phyloP scores from a whole-genome alignment of 2,113 vertebrate species.

The Leucopsar rothschildi region DNA sequence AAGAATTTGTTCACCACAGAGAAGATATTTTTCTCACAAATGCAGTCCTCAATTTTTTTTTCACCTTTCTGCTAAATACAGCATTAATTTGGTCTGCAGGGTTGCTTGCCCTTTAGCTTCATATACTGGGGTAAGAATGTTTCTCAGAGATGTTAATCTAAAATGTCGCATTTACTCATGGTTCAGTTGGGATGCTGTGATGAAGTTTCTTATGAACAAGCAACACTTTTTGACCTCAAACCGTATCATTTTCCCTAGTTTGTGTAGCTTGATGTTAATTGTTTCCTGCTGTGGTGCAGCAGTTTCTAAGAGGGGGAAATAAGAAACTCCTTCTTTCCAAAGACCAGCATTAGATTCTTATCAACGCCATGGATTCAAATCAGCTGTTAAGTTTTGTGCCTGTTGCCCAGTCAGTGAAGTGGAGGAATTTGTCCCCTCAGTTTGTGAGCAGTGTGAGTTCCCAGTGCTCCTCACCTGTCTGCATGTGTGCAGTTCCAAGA shows the following conservation, averaged over 20 bases:
- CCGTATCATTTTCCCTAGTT: neutral
- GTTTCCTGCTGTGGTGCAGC: neutral
- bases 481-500: neutral
- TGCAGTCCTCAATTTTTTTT: neutral
- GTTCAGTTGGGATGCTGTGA: neutral
- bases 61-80: neutral
- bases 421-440: neutral
- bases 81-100: neutral
- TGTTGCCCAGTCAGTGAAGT: neutral
- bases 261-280: neutral
- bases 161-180: neutral
- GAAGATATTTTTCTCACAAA: neutral
- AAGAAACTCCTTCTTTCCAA: neutral
- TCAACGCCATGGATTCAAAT: neutral
- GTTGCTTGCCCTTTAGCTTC: neutral
- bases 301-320: neutral
- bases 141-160: neutral
- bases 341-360: neutral
- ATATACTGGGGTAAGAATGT: fast-evolving
- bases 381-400: neutral
- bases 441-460: neutral
- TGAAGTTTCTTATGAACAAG: neutral
- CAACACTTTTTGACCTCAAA: neutral
- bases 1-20: neutral
- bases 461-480: neutral